A percentile compares a stretch with the other conserved stretches of the same genome.
Evolutionary conservation across 1,140 invertebrate genomes (phyloP).

Genomic region (Coenobita brevimanus): DNA sequence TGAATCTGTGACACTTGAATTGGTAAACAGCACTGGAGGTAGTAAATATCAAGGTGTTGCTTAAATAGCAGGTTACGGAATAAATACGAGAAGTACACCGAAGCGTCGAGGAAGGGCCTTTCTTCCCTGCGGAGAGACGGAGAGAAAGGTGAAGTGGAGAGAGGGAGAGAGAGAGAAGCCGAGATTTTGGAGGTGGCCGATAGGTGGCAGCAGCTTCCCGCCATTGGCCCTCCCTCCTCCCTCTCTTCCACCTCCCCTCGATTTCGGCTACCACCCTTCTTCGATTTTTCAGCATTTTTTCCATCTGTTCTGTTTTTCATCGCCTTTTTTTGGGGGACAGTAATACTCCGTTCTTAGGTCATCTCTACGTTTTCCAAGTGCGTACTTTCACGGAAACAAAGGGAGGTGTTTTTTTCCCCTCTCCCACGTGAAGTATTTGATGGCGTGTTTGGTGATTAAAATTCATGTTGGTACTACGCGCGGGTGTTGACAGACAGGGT

Average conservation of each 20-base stretch:
- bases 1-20: no score
- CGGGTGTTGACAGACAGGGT: slow-evolving; percentile 41
- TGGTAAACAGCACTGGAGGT: no score
- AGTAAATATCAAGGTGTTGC: no score
- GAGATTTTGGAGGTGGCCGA: neutral
- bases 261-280: slow-evolving; percentile 33
- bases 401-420: neutral
- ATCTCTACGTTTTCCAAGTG: slow-evolving; percentile 8
- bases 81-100: no score
- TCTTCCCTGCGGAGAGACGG: neutral
- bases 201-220: slow-evolving; percentile 40
- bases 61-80: no score
- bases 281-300: slow-evolving; percentile 45
- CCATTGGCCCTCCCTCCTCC: neutral
- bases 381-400: neutral
- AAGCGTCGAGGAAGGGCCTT: no score
- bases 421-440: neutral
- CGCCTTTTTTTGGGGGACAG: neutral
- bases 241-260: neutral
- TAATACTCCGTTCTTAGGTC: neutral
- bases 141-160: neutral
- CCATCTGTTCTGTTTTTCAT: neutral
- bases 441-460: slow-evolving; percentile 39
- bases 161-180: neutral
- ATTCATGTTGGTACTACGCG: slow-evolving; percentile 10